Conservation (phyloP, 2,797 vertebrate genomes). For the Lacerta agilis region DNA sequence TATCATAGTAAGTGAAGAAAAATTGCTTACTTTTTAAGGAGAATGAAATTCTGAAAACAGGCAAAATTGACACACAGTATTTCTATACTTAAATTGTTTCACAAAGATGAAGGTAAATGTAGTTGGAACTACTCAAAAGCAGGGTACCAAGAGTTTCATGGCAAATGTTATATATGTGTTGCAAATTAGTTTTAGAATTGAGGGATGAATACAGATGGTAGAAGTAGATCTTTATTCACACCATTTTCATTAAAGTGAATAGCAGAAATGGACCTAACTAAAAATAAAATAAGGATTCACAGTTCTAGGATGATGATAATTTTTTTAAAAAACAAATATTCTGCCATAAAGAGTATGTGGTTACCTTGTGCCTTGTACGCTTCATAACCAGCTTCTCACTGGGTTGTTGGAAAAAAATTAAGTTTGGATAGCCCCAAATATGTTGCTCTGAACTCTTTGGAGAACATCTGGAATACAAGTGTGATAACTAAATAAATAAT, state of each 20-base stretch:
- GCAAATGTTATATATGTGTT: not conserved
- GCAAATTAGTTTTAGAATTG: constrained; percentile 33
- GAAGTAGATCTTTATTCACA: constrained; percentile 21
- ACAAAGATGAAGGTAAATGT: constrained; percentile 45
- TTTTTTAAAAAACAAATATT: not conserved
- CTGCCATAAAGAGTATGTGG: not conserved
- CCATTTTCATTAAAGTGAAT: constrained; percentile 23
- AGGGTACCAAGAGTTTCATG: constrained; percentile 35
- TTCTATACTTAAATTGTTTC: constrained; percentile 55
- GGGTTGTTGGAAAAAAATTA: no score
- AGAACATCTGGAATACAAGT: not conserved
- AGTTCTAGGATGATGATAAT: not conserved
- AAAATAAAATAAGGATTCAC: not conserved
- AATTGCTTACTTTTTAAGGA: constrained; percentile 41
- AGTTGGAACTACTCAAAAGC: constrained; percentile 41
- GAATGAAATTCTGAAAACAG: constrained; percentile 49
- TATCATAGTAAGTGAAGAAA: constrained; percentile 17
- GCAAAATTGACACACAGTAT: constrained; percentile 49
- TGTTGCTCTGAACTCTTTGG: not conserved
- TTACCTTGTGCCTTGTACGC: not conserved
- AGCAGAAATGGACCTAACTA: constrained; percentile 32
- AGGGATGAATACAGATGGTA: not conserved
- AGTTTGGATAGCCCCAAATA: not conserved
- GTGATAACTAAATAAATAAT: not conserved
- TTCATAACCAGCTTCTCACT: not conserved